A percentile compares a stretch with the other conserved stretches of the same genome.
These are phyloP conservation scores for Coremacera marginata DNA, from an alignment of 2,888 invertebrate species.

Conservation along the genomic window DNA sequence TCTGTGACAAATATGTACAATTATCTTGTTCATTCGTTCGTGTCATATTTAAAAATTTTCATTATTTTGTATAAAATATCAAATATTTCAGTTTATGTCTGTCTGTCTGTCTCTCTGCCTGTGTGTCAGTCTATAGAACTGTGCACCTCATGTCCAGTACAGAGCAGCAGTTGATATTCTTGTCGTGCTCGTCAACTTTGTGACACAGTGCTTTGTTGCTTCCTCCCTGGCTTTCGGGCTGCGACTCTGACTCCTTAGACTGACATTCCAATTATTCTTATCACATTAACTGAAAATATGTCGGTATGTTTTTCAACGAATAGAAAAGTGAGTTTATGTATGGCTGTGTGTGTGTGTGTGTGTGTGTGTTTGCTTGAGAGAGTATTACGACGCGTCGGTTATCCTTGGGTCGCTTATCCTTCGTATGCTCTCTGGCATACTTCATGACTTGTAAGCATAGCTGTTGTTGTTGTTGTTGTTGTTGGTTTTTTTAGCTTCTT, in stretches of 20 bases:
- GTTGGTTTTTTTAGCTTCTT: background rate
- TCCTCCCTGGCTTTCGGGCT: background rate
- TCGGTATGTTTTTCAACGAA: background rate
- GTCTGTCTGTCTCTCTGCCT: background rate
- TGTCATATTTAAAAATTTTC: background rate
- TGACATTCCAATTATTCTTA: slow-evolving; percentile 63
- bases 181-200: slow-evolving; percentile 11
- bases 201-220: slow-evolving; percentile 12
- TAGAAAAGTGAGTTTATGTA: background rate
- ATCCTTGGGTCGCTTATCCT: background rate
- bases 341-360: no score
- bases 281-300: slow-evolving; percentile 46
- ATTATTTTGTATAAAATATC: background rate
- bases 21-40: background rate
- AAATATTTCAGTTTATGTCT: background rate
- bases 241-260: slow-evolving; percentile 33
- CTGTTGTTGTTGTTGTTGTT: background rate
- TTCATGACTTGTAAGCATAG: slow-evolving; percentile 3
- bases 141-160: background rate
- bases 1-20: background rate
- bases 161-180: slow-evolving; percentile 18
- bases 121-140: background rate
- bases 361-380: background rate
- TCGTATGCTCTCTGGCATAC: background rate
- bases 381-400: background rate